Conservation (phyloP, 2,797 vertebrate genomes). For the Cyclopterus lumpus region DNA sequence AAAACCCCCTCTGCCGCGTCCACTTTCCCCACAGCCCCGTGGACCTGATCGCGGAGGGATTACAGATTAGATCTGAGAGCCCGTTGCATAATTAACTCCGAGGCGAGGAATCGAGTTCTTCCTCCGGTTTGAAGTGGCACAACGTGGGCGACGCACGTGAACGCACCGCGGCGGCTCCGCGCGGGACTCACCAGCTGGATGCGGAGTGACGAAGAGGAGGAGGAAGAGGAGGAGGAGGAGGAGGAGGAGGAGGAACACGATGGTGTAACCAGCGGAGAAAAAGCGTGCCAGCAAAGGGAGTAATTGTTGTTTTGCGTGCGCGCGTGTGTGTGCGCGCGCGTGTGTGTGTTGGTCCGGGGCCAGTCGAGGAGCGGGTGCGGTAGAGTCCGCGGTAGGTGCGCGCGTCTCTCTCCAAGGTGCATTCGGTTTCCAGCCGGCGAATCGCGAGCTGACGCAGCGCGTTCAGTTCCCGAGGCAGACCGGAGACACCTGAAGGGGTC, state of each 20-base stretch:
- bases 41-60: no score
- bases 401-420: slow-evolving; percentile 45
- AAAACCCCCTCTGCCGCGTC: no score
- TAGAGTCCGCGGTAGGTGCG: slow-evolving; percentile 15
- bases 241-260: slow-evolving; percentile 7
- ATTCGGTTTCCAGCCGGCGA: slow-evolving; percentile 28
- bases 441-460: slow-evolving; percentile 28
- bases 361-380: not conserved
- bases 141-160: slow-evolving; percentile 73
- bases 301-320: not conserved
- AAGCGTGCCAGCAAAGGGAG: slow-evolving; percentile 9
- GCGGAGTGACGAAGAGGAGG: not conserved
- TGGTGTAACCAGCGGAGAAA: slow-evolving; percentile 11
- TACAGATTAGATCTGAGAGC: slow-evolving; percentile 25
- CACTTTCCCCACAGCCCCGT: no score
- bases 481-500: slow-evolving; percentile 26
- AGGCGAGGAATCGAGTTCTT: slow-evolving; percentile 17
- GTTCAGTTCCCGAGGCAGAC: slow-evolving; percentile 14
- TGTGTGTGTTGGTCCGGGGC: not conserved
- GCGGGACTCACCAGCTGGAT: slow-evolving; percentile 37
- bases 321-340: no score
- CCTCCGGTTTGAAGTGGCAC: slow-evolving; percentile 39
- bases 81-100: slow-evolving; percentile 57
- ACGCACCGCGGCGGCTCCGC: slow-evolving; percentile 12
- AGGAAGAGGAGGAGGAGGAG: not conserved